A percentile compares a stretch with the other conserved stretches of the same genome.
Conservation (phyloP, 2,888 invertebrate genomes). For the Dasysyrphus albostriatus region DNA sequence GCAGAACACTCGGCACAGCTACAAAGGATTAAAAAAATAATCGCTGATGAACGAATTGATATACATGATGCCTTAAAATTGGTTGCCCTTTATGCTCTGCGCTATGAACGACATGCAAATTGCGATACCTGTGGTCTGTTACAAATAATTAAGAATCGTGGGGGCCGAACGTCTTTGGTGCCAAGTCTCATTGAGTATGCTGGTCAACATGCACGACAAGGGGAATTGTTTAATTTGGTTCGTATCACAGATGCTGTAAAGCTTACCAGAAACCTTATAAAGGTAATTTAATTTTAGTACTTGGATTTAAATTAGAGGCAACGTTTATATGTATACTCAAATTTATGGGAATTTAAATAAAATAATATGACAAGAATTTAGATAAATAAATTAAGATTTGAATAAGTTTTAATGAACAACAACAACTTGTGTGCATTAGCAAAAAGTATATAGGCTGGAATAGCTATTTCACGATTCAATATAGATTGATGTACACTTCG, state of each 20-base stretch:
- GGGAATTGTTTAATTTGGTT: slow-evolving; percentile 93
- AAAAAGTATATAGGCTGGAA: no score
- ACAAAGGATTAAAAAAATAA: slow-evolving; percentile 91
- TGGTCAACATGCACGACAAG: slow-evolving; percentile 91
- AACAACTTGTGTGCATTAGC: no score
- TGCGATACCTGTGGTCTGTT: slow-evolving; percentile 92
- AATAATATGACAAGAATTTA: no score
- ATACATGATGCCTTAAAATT: slow-evolving; percentile 93
- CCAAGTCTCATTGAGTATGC: slow-evolving; percentile 92
- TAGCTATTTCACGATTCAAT: no score
- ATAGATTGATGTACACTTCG: no score
- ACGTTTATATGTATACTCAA: no score
- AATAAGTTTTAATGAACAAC: no score
- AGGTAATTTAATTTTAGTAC: slow-evolving; percentile 73
- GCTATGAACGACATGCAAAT: slow-evolving; percentile 95
- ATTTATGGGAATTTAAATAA: no score
- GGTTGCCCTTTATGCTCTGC: slow-evolving; percentile 95
- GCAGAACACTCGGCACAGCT: slow-evolving; percentile 91
- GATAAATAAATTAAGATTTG: no score
- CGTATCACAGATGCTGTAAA: slow-evolving; percentile 96
- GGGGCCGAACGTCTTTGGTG: slow-evolving; percentile 87
- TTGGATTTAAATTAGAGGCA: no score
- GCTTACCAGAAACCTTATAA: slow-evolving; percentile 85
- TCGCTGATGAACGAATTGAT: slow-evolving; percentile 89
- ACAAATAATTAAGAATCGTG: slow-evolving; percentile 89